A percentile compares a stretch with the other conserved stretches of the same genome.
phyloP scores from a whole-genome alignment of 1,140 invertebrate genomes.

The Drosophila lini region DNA sequence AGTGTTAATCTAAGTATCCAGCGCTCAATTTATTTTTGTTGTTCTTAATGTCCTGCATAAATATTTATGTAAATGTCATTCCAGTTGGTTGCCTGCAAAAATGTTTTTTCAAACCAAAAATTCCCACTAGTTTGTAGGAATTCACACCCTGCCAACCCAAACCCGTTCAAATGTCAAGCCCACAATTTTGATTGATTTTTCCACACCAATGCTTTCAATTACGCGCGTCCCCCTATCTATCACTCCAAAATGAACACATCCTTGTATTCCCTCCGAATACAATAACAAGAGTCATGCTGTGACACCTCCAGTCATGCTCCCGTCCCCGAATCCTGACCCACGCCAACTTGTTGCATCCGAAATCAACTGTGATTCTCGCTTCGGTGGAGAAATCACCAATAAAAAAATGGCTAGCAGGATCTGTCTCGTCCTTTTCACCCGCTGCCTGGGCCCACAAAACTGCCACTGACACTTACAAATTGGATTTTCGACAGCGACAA shows the following conservation, averaged over 20 bases:
- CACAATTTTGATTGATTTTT: constrained; percentile 73
- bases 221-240: constrained; percentile 11
- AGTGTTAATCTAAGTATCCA: background rate
- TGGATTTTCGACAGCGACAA: constrained; percentile 66
- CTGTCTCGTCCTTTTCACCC: constrained; percentile 13
- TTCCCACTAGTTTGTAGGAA: background rate
- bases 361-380: constrained; percentile 75
- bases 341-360: constrained; percentile 67
- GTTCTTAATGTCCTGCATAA: constrained; percentile 5
- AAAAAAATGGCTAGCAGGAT: constrained; percentile 48
- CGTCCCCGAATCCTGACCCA: constrained; percentile 13
- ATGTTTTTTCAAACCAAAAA: constrained; percentile 3
- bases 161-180: constrained; percentile 54
- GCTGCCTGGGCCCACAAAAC: constrained; percentile 41
- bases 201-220: constrained; percentile 63
- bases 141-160: background rate
- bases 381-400: constrained; percentile 67
- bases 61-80: constrained; percentile 27
- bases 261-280: constrained; percentile 19
- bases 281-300: constrained; percentile 70
- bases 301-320: constrained; percentile 34
- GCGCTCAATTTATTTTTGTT: background rate
- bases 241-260: constrained; percentile 36
- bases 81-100: background rate
- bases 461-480: constrained; percentile 78